These are phyloP conservation scores for Parelbella ahira DNA, from an alignment of 2,888 invertebrate species.

Conservation along the genomic window DNA sequence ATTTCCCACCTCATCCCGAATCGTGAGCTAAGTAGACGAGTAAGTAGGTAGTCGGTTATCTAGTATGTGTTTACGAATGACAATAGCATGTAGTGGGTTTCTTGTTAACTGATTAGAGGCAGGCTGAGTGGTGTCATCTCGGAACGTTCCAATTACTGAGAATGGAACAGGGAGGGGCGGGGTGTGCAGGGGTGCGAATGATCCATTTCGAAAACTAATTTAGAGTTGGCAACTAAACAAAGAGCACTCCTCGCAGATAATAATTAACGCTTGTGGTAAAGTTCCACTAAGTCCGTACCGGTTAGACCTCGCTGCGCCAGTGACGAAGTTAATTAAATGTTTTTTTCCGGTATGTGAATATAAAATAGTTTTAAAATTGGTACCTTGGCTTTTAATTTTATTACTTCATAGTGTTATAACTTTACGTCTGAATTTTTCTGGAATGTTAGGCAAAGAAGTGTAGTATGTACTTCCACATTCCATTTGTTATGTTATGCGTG, in stretches of 20 bases:
- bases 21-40: constrained; percentile 7
- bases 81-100: constrained; percentile 66
- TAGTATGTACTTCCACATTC: too few relatives aligned
- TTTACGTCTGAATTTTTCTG: not conserved
- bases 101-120: constrained; percentile 79
- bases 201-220: constrained; percentile 82
- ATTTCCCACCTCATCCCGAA: not conserved
- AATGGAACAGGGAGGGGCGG: constrained; percentile 45
- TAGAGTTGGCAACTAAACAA: constrained; percentile 82
- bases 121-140: constrained; percentile 76
- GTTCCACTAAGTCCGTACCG: constrained; percentile 75
- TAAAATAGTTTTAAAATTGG: constrained; percentile 30
- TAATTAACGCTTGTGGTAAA: constrained; percentile 80
- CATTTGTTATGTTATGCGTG: too few relatives aligned
- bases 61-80: constrained; percentile 49
- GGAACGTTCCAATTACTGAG: constrained; percentile 78
- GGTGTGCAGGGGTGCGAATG: constrained; percentile 72
- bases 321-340: constrained; percentile 64
- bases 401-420: constrained; percentile 3
- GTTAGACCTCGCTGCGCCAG: constrained; percentile 65
- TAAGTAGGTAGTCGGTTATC: constrained; percentile 1
- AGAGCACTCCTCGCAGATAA: constrained; percentile 80
- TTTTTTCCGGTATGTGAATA: constrained; percentile 41
- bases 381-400: constrained; percentile 26
- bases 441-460: too few relatives aligned